Conservation (phyloP, 2,888 invertebrate species). For the Sericinus montela region DNA sequence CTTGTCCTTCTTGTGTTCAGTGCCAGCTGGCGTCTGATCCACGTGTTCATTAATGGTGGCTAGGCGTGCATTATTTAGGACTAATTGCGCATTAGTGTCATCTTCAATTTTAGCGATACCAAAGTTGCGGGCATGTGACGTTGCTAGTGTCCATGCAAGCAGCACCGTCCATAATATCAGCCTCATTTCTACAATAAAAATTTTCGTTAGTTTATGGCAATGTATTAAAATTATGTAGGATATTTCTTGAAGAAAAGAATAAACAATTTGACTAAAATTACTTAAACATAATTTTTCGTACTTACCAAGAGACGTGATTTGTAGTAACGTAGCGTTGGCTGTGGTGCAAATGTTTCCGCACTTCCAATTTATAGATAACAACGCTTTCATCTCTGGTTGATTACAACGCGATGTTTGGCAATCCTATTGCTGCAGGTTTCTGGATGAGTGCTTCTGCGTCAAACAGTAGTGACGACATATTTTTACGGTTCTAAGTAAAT, state of each 20-base stretch:
- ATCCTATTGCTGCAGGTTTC: conserved; percentile 69
- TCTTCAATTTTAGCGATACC: conserved; percentile 38
- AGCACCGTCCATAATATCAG: conserved; percentile 48
- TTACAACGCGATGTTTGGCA: conserved; percentile 72
- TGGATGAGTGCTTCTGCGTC: conserved; percentile 66
- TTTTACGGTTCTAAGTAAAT: conserved; percentile 55
- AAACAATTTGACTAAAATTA: neutral
- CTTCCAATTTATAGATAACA: conserved; percentile 72
- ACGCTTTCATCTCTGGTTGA: conserved; percentile 65
- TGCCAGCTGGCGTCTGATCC: conserved; percentile 73
- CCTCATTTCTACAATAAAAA: conserved; percentile 46
- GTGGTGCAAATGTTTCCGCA: conserved; percentile 61
- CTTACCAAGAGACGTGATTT: conserved; percentile 46
- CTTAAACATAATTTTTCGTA: conserved; percentile 6
- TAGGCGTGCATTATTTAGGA: conserved; percentile 23
- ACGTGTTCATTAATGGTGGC: conserved; percentile 24
- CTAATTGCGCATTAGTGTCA: conserved; percentile 20
- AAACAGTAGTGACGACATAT: conserved; percentile 60
- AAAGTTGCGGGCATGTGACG: conserved; percentile 52
- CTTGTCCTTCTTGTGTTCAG: conserved; percentile 67
- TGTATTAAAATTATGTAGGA: too few species aligned
- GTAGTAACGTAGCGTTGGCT: conserved; percentile 45
- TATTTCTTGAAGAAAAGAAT: too few species aligned
- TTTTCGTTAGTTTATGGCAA: too few species aligned
- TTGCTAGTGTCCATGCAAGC: conserved; percentile 45